phyloP scores from a whole-genome alignment of 2,888 invertebrate species.

The Pristionchus arcanus region DNA sequence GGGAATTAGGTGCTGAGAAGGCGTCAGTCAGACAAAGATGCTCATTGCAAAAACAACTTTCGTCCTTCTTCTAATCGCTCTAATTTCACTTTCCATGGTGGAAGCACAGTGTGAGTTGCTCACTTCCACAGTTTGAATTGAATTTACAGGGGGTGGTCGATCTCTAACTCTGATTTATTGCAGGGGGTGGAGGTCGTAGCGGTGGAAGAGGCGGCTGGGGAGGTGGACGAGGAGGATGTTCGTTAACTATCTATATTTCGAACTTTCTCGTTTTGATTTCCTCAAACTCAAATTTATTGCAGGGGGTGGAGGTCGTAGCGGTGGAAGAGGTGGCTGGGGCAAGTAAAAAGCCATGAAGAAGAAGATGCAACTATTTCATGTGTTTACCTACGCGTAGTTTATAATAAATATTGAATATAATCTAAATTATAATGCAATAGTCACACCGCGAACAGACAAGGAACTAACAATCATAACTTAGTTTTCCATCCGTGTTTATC shows the following conservation, averaged over 20 bases:
- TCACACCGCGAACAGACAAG: too few species aligned
- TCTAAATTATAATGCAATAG: too few species aligned
- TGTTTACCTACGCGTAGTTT: too few species aligned
- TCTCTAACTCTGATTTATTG: background rate
- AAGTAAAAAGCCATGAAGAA: too few species aligned
- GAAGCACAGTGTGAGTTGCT: background rate
- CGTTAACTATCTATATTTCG: background rate
- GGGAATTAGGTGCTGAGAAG: background rate
- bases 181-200: background rate
- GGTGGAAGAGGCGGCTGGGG: background rate
- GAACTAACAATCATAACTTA: too few species aligned
- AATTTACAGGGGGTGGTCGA: background rate
- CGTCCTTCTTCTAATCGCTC: background rate
- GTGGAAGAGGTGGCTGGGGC: too few species aligned
- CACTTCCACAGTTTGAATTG: too few species aligned
- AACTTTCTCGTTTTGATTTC: too few species aligned
- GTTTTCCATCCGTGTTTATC: too few species aligned
- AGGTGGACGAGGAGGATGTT: background rate
- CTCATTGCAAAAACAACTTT: background rate
- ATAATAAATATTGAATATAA: too few species aligned
- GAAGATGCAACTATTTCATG: too few species aligned
- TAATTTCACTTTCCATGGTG: background rate
- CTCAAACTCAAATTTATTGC: background rate
- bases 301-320: background rate
- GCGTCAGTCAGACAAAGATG: background rate